phyloP scores from a whole-genome alignment of 2,113 vertebrate genomes.

The Vimba vimba region DNA sequence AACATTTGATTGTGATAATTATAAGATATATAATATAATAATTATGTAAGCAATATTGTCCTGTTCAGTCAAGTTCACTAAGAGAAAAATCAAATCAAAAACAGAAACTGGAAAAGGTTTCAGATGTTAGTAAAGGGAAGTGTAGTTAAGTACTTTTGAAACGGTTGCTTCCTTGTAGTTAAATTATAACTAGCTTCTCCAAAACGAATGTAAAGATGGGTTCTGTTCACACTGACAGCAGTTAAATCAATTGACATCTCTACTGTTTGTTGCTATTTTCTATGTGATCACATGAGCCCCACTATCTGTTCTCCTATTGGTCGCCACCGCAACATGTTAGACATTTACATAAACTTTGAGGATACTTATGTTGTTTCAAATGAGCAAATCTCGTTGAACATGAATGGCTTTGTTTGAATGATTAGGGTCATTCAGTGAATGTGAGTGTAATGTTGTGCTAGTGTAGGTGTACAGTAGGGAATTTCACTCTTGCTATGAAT shows the following conservation, averaged over 20 bases:
- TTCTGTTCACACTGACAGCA: background rate
- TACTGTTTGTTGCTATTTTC: background rate
- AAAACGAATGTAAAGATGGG: background rate
- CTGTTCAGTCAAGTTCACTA: background rate
- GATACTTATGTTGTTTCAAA: background rate
- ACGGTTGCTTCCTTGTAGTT: background rate
- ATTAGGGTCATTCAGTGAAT: background rate
- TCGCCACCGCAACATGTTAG: too few species aligned
- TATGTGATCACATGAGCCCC: background rate
- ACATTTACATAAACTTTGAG: background rate
- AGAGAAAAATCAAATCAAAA: background rate
- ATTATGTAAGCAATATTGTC: too few species aligned
- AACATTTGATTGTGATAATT: too few species aligned
- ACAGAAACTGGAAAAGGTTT: background rate
- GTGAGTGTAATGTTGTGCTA: conserved; percentile 3
- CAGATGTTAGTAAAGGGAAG: background rate
- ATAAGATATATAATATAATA: too few species aligned
- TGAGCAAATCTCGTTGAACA: background rate
- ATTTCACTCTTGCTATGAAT: conserved; percentile 17
- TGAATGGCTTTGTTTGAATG: background rate
- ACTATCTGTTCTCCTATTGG: background rate
- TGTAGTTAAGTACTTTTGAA: background rate
- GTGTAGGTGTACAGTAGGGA: background rate
- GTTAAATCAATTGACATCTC: background rate
- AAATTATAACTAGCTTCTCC: background rate